Conservation (phyloP, 2,797 vertebrate genomes). For the Sebastes dallii region DNA sequence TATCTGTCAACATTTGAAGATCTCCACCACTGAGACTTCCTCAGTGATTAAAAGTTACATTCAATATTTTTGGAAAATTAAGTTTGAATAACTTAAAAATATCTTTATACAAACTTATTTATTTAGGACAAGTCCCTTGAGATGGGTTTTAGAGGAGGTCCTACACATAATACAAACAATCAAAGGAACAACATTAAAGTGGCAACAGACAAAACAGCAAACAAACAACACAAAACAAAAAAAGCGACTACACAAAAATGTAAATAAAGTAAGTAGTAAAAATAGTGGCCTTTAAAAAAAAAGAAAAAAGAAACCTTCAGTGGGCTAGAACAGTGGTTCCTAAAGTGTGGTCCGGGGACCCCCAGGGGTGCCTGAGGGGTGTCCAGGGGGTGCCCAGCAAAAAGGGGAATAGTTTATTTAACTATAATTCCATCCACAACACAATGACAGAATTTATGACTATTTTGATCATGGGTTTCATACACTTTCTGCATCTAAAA, state of each 20-base stretch:
- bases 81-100: rapidly evolving
- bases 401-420: too few relatives aligned
- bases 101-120: neutral
- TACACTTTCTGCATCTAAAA: too few relatives aligned
- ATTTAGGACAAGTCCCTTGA: neutral
- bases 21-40: neutral
- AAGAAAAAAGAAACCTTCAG: too few relatives aligned
- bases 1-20: neutral
- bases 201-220: neutral
- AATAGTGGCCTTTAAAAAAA: too few relatives aligned
- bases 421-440: too few relatives aligned
- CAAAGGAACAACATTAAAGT: neutral
- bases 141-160: neutral
- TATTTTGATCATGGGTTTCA: too few relatives aligned
- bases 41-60: neutral
- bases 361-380: rapidly evolving
- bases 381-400: too few relatives aligned
- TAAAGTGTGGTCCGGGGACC: too few relatives aligned
- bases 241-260: neutral
- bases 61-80: neutral
- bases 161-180: neutral
- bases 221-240: neutral
- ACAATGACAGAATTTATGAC: too few relatives aligned
- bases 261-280: neutral
- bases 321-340: too few relatives aligned